Evolutionary conservation across 2,113 vertebrate genomes (phyloP).

Genomic region (Myrmophylax atrothorax): DNA sequence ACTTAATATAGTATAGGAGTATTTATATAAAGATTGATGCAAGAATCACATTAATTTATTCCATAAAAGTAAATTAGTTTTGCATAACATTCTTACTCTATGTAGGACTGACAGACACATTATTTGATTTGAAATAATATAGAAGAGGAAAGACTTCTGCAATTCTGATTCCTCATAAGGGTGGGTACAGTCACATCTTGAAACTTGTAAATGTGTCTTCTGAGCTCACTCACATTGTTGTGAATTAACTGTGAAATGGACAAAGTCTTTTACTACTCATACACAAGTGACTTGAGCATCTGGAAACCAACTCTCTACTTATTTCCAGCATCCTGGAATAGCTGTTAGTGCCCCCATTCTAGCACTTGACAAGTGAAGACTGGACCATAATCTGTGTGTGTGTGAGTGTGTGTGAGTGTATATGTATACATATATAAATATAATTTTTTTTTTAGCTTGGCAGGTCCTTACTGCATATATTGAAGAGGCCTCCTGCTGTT

Average conservation of each 20-base stretch:
- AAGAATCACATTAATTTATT: background rate
- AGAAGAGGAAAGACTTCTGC: background rate
- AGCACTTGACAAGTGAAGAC: background rate
- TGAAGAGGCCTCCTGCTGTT: background rate
- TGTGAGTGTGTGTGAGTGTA: background rate
- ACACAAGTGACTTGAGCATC: rapidly evolving
- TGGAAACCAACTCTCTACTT: background rate
- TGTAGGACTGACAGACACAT: background rate
- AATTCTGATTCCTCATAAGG: background rate
- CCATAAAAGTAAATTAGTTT: background rate
- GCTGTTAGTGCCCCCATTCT: background rate
- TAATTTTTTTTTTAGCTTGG: background rate
- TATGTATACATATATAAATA: rapidly evolving
- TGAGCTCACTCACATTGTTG: background rate
- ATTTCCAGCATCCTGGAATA: background rate
- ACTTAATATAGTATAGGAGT: background rate
- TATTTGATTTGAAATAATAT: background rate
- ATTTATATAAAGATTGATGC: background rate
- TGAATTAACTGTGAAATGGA: background rate
- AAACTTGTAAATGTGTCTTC: background rate
- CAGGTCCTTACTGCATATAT: background rate
- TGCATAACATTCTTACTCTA: background rate
- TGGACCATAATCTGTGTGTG: background rate
- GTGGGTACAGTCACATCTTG: background rate
- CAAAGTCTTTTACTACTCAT: background rate